Percentiles rank a stretch among this genome's conserved stretches.
Conservation (phyloP, 2,888 invertebrate species). For the Eudemis profundana region DNA sequence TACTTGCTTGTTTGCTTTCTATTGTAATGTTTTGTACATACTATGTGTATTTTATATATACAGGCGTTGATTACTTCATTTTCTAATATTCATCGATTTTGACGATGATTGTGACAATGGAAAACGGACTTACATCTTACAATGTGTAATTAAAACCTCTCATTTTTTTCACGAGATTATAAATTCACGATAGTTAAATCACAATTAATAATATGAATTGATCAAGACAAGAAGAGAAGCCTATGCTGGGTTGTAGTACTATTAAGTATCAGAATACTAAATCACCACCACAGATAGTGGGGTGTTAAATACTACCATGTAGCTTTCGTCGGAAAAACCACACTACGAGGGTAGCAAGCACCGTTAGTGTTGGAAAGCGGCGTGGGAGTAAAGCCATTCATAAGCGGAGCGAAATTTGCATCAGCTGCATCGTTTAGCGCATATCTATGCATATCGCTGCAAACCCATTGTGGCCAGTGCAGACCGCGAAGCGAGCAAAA, state of each 20-base stretch:
- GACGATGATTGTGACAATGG: no score
- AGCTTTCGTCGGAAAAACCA: conserved; percentile 2
- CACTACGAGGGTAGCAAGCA: conserved; percentile 14
- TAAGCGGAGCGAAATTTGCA: conserved; percentile 65
- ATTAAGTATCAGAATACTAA: no score
- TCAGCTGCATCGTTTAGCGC: conserved; percentile 68
- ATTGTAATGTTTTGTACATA: neutral
- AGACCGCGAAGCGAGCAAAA: conserved; percentile 79
- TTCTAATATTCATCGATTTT: neutral
- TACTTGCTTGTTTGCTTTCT: conserved; percentile 55
- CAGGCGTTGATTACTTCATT: no score
- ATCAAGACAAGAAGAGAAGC: no score
- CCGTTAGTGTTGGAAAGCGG: conserved; percentile 64
- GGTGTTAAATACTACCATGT: neutral
- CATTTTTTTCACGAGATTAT: no score
- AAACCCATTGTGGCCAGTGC: conserved; percentile 77
- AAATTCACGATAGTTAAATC: no score
- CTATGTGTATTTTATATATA: neutral
- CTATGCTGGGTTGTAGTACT: no score
- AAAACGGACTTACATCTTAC: no score
- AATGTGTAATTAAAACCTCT: no score
- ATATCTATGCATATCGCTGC: conserved; percentile 79
- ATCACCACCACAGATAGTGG: no score
- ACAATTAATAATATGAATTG: no score
- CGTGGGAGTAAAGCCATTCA: conserved; percentile 52